phyloP scores from a whole-genome alignment of 2,888 invertebrate species.

The Drosophila peninsularis region DNA sequence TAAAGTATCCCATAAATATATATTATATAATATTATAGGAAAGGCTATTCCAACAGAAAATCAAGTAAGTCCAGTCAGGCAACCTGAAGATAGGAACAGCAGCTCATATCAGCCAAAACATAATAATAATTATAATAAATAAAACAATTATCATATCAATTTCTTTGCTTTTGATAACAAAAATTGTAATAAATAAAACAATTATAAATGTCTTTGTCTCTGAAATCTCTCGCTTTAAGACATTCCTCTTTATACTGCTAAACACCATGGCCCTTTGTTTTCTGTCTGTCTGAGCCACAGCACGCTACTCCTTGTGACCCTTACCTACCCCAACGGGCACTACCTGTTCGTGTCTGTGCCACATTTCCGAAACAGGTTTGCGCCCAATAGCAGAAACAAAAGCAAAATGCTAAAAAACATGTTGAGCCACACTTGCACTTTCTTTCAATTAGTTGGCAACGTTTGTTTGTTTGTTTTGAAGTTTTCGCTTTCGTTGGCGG shows the following conservation, averaged over 20 bases:
- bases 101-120: neutral
- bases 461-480: slow-evolving; percentile 20
- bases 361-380: slow-evolving; percentile 60
- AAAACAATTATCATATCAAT: neutral
- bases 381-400: slow-evolving; percentile 4
- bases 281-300: neutral
- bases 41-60: too few relatives aligned
- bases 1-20: too few relatives aligned
- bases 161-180: neutral
- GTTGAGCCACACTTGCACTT: slow-evolving; percentile 67
- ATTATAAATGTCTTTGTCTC: neutral
- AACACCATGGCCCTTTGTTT: slow-evolving; percentile 4
- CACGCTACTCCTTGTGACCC: slow-evolving; percentile 15
- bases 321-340: slow-evolving; percentile 60
- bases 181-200: neutral
- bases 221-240: slow-evolving; percentile 1
- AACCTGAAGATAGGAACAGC: too few relatives aligned
- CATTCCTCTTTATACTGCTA: neutral
- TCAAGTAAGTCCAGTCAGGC: too few relatives aligned
- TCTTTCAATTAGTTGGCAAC: slow-evolving; percentile 68
- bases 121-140: neutral
- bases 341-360: slow-evolving; percentile 36
- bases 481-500: slow-evolving; percentile 31
- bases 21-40: too few relatives aligned
- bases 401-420: slow-evolving; percentile 12